These are phyloP conservation scores for Drosophila lacteicornis DNA, from an alignment of 1,140 invertebrate genomes.

Conservation along the genomic window DNA sequence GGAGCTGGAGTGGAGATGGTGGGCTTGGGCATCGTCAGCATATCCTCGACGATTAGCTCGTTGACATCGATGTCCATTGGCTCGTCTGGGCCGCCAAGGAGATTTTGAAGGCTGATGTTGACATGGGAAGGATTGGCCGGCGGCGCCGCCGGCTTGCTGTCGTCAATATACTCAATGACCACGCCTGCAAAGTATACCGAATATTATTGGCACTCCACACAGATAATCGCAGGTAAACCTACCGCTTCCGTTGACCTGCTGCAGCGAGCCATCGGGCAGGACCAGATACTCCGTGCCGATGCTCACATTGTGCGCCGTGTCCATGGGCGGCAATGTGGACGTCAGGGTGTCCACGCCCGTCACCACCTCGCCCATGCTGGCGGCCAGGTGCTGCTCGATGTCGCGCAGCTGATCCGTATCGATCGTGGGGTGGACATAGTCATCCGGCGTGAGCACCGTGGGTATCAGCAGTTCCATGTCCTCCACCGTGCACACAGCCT, in stretches of 20 bases:
- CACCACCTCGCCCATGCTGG: slow-evolving; percentile 29
- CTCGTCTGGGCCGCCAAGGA: slow-evolving; percentile 30
- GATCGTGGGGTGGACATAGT: slow-evolving; percentile 54
- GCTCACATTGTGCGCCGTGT: slow-evolving; percentile 52
- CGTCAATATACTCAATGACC: slow-evolving; percentile 70
- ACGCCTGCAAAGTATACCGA: slow-evolving; percentile 38
- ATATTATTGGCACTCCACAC: not conserved
- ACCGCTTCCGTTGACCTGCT: slow-evolving; percentile 71
- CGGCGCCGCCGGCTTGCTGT: slow-evolving; percentile 39
- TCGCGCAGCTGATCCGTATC: slow-evolving; percentile 59
- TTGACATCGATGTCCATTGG: slow-evolving; percentile 67
- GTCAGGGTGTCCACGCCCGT: slow-evolving; percentile 10
- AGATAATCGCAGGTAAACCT: not conserved
- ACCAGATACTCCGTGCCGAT: slow-evolving; percentile 76
- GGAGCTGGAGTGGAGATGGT: not conserved
- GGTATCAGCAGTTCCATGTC: slow-evolving; percentile 70
- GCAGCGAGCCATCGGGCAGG: slow-evolving; percentile 71
- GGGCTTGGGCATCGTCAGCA: slow-evolving; percentile 34
- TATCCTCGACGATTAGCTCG: slow-evolving; percentile 62
- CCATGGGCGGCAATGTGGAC: slow-evolving; percentile 23
- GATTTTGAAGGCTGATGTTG: slow-evolving; percentile 55
- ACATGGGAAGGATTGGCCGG: not conserved
- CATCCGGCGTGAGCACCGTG: slow-evolving; percentile 62
- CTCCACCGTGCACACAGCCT: slow-evolving; percentile 59
- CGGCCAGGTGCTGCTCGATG: slow-evolving; percentile 56